phyloP scores from a whole-genome alignment of 1,140 invertebrate species.

The Tetragnatha versicolor region DNA sequence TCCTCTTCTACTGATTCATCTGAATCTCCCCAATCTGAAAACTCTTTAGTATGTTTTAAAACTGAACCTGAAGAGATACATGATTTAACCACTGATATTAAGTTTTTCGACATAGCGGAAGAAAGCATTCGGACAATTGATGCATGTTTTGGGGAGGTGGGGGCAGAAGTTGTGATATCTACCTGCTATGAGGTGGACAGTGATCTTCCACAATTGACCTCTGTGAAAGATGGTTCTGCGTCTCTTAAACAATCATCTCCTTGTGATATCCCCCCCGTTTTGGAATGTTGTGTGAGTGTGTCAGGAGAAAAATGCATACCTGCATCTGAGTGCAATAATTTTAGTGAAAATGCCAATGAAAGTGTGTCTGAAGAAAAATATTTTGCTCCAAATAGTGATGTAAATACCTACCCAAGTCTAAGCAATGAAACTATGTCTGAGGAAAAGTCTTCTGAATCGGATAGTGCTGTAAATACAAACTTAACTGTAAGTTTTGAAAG shows the following conservation, averaged over 20 bases:
- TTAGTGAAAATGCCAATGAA: neutral
- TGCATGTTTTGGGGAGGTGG: constrained; percentile 38
- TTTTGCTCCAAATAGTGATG: neutral
- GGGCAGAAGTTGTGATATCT: constrained; percentile 36
- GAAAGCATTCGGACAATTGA: constrained; percentile 36
- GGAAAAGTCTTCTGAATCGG: no score
- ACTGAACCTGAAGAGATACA: neutral
- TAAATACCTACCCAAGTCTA: neutral
- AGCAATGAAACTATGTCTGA: neutral
- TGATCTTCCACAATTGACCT: constrained; percentile 12
- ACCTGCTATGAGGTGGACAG: constrained; percentile 10
- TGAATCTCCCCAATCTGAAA: neutral
- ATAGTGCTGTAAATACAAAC: no score
- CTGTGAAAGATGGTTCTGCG: constrained; percentile 5
- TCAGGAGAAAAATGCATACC: neutral
- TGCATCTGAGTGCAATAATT: neutral
- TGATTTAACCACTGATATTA: neutral
- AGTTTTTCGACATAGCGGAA: constrained; percentile 32
- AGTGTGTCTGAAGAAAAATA: neutral
- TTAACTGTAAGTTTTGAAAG: no score
- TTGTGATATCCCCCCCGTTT: constrained; percentile 17
- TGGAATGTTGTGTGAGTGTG: constrained; percentile 13
- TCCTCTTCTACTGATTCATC: neutral
- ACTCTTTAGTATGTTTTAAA: neutral
- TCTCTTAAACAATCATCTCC: neutral